phyloP scores from a whole-genome alignment of 2,113 vertebrate genomes.

The Raja brachyura region DNA sequence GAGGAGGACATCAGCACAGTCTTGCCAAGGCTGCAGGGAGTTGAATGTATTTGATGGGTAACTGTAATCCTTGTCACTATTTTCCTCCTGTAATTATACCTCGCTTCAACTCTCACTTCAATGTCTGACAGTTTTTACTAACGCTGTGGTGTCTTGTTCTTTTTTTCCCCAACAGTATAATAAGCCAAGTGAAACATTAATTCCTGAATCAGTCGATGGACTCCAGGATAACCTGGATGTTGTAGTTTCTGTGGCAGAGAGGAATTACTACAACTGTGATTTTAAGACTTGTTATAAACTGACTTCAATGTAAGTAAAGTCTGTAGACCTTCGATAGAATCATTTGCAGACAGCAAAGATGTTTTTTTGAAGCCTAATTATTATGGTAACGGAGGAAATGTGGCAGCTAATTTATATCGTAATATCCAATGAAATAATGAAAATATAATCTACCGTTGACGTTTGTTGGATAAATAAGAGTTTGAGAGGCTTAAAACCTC shows the following conservation, averaged over 20 bases:
- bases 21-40: not conserved
- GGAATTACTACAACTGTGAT: constrained; percentile 97
- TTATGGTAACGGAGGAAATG: not conserved
- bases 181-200: constrained; percentile 86
- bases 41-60: not conserved
- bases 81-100: not conserved
- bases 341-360: not conserved
- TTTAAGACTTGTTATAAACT: constrained; percentile 99
- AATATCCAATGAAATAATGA: not conserved
- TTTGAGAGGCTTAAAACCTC: not conserved
- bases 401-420: not conserved
- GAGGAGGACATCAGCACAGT: not conserved
- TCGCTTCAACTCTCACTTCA: too few species aligned
- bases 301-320: constrained; percentile 81
- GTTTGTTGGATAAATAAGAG: not conserved
- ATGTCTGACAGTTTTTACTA: not conserved
- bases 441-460: not conserved
- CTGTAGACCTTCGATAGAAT: not conserved
- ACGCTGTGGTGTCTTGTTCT: not conserved
- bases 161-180: constrained; percentile 72
- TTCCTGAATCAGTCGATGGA: constrained; percentile 78
- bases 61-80: not conserved
- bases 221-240: constrained; percentile 95
- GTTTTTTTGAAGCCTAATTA: not conserved
- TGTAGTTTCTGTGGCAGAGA: constrained; percentile 92